Conservation (phyloP, 2,797 vertebrate species). For the Microctenopoma lineatum region DNA sequence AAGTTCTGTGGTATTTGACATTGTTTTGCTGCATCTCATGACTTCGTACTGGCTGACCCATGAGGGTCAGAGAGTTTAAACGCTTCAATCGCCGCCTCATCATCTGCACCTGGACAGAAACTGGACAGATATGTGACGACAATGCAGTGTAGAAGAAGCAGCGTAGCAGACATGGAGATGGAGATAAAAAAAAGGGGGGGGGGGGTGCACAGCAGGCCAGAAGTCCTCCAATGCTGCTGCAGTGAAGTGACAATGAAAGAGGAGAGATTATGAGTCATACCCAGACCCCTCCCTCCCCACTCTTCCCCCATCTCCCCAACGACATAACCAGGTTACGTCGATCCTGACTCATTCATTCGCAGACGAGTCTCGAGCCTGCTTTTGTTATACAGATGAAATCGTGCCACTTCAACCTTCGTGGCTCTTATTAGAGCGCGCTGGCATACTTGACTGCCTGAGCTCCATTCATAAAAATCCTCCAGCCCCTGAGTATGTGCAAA, state of each 20-base stretch:
- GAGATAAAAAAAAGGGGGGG: conserved; percentile 41
- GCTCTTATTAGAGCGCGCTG: conserved; percentile 63
- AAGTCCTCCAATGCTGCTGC: conserved; percentile 73
- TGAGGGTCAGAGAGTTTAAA: conserved; percentile 2
- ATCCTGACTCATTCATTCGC: conserved; percentile 79
- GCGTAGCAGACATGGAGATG: conserved; percentile 31
- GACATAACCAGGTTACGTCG: conserved; percentile 67
- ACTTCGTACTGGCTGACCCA: background rate
- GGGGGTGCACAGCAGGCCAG: conserved; percentile 62
- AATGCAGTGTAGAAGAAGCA: conserved; percentile 6
- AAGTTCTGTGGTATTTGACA: conserved; percentile 1
- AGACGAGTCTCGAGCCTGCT: conserved; percentile 59
- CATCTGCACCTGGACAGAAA: background rate
- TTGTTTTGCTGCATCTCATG: background rate
- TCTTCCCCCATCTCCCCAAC: background rate
- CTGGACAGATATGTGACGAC: conserved; percentile 12
- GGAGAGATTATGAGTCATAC: conserved; percentile 79
- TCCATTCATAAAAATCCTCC: conserved; percentile 71
- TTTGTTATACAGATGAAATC: conserved; percentile 70
- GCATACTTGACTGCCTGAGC: conserved; percentile 63
- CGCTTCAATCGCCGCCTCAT: background rate
- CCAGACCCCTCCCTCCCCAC: conserved; percentile 61
- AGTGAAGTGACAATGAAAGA: conserved; percentile 77
- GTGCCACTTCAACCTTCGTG: conserved; percentile 59
- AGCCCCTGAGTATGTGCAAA: conserved; percentile 33